phyloP scores from a whole-genome alignment of 2,888 invertebrate species.

The Pristionchus exspectatus region DNA sequence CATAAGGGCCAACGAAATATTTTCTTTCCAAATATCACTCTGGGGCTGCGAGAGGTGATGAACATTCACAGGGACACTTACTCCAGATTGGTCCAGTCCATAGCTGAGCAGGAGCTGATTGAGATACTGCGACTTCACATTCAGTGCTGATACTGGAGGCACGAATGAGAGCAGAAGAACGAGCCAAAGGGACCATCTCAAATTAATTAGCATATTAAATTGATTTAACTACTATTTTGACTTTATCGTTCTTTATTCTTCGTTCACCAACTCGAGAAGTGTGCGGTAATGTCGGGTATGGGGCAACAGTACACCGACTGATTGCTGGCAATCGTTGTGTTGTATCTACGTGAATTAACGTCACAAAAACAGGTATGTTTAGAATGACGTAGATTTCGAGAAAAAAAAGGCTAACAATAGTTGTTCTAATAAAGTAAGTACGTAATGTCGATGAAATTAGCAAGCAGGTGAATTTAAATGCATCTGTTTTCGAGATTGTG shows the following conservation, averaged over 20 bases:
- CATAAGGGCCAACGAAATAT: too few relatives aligned
- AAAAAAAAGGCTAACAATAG: too few relatives aligned
- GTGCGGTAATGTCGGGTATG: too few relatives aligned
- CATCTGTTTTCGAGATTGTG: background rate
- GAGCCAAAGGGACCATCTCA: constrained; percentile 69
- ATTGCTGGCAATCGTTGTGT: too few relatives aligned
- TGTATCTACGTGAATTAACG: background rate
- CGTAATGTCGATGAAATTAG: background rate
- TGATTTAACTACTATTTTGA: too few relatives aligned
- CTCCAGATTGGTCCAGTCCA: constrained; percentile 67
- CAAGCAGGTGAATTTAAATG: background rate
- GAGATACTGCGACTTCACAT: constrained; percentile 74
- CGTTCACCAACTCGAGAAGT: too few relatives aligned
- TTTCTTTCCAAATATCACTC: too few relatives aligned
- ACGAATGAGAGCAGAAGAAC: constrained; percentile 70
- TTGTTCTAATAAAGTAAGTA: background rate
- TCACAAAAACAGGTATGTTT: background rate
- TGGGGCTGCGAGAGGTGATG: too few relatives aligned
- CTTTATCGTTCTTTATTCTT: too few relatives aligned
- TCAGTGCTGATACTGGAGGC: constrained; percentile 73
- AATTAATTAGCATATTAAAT: constrained; percentile 34
- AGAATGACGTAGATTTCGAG: background rate
- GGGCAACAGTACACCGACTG: too few relatives aligned
- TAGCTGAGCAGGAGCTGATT: constrained; percentile 69
- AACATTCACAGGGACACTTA: too few relatives aligned